phyloP scores from a whole-genome alignment of 2,797 vertebrate species.

The Notoglanidium macrostoma region DNA sequence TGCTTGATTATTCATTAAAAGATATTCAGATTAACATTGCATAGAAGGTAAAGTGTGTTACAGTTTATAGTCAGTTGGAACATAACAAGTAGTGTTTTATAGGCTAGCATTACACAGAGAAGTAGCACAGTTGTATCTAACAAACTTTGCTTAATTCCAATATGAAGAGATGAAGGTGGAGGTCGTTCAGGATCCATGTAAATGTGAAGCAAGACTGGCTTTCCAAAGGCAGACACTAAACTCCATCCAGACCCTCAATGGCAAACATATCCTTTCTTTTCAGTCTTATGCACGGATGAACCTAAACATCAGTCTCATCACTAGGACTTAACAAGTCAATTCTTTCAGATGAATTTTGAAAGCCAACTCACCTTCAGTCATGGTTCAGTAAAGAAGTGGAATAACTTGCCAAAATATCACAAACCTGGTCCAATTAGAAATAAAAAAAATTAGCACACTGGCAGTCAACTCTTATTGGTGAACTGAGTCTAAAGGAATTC shows the following conservation, averaged over 20 bases:
- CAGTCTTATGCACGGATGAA: conserved; percentile 18
- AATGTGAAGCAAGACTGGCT: conserved; percentile 84
- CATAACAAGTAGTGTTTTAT: not conserved
- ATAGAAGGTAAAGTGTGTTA: not conserved
- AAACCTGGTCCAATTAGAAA: not conserved
- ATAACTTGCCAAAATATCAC: not conserved
- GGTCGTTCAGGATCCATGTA: conserved; percentile 81
- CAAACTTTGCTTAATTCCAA: conserved; percentile 55
- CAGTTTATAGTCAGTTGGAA: not conserved
- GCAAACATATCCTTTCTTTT: conserved; percentile 89
- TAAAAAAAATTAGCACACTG: not conserved
- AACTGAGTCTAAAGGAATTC: not conserved
- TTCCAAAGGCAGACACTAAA: conserved; percentile 86
- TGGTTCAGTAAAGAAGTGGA: not conserved
- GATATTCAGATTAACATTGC: not conserved
- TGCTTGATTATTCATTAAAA: not conserved
- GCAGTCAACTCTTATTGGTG: not conserved
- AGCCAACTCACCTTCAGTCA: not conserved
- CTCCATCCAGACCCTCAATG: conserved; percentile 81
- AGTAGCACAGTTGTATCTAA: not conserved
- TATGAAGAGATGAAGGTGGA: conserved; percentile 77
- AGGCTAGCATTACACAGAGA: not conserved
- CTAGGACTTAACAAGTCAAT: not conserved
- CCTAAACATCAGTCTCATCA: not conserved
- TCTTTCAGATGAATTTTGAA: not conserved